phyloP scores from a whole-genome alignment of 2,113 vertebrate species.

The Pelecanoides urinatrix region DNA sequence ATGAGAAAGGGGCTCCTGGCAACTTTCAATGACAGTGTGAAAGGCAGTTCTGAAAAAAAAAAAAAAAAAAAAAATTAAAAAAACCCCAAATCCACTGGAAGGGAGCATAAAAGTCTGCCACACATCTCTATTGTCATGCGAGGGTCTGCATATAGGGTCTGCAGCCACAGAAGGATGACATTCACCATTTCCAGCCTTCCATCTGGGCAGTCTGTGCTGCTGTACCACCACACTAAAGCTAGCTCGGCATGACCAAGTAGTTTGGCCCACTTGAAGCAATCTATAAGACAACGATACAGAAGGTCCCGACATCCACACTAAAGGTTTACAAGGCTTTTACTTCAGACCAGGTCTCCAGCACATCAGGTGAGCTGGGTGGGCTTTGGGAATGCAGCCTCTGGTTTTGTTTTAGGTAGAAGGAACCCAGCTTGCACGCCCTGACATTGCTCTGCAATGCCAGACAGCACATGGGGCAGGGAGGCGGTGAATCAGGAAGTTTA shows the following conservation, averaged over 20 bases:
- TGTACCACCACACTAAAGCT: not conserved
- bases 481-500: not conserved
- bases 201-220: not conserved
- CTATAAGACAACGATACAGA: not conserved
- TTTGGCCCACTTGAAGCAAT: not conserved
- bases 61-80: not conserved
- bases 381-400: not conserved
- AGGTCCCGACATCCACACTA: not conserved
- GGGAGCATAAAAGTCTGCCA: not conserved
- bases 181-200: not conserved
- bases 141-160: not conserved
- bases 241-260: not conserved
- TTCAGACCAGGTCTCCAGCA: not conserved
- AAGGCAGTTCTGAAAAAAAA: not conserved
- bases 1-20: not conserved
- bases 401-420: not conserved
- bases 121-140: not conserved
- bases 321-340: not conserved
- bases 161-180: not conserved
- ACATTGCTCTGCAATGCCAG: not conserved
- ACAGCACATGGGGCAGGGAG: not conserved
- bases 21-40: not conserved
- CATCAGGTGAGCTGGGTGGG: fast-evolving
- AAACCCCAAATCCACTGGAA: not conserved
- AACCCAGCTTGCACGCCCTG: not conserved